Evolutionary conservation across 2,113 vertebrate genomes (phyloP).

Genomic region (Tympanuchus pallidicinctus): DNA sequence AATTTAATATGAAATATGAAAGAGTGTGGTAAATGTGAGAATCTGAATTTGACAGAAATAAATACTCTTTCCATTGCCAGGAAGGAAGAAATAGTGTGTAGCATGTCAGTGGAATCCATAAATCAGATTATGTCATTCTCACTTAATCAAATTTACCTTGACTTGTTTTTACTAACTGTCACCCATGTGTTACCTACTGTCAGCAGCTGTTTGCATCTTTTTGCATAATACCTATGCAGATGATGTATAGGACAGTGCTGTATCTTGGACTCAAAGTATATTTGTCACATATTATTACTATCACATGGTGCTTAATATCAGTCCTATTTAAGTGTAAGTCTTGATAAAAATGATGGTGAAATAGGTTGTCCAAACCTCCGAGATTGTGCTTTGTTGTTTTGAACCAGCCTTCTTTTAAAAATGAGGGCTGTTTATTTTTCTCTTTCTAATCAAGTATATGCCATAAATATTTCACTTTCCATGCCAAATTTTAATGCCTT

Average conservation of each 20-base stretch:
- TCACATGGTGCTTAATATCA: slow-evolving; percentile 29
- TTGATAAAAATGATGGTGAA: not conserved
- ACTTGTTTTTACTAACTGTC: slow-evolving; percentile 44
- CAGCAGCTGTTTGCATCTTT: slow-evolving; percentile 37
- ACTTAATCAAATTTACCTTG: slow-evolving; percentile 58
- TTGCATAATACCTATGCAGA: slow-evolving; percentile 9
- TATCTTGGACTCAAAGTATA: slow-evolving; percentile 1
- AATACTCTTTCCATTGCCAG: not conserved
- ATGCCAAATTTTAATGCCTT: slow-evolving; percentile 60
- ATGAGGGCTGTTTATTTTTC: not conserved
- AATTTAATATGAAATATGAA: not conserved
- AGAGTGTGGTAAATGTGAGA: not conserved
- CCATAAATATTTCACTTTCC: slow-evolving; percentile 14
- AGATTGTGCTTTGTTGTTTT: not conserved
- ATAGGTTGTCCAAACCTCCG: not conserved
- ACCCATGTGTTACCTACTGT: slow-evolving; percentile 9
- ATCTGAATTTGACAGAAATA: slow-evolving; percentile 17
- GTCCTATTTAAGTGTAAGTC: slow-evolving; percentile 3
- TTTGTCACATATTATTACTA: slow-evolving; percentile 55
- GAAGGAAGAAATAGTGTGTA: not conserved
- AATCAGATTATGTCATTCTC: slow-evolving; percentile 29
- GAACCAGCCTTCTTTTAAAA: not conserved
- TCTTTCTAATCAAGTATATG: not conserved
- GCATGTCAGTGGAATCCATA: not conserved
- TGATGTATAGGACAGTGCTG: slow-evolving; percentile 7